These are phyloP conservation scores for Subanguina moxae DNA, from an alignment of 1,140 invertebrate species.

Conservation along the genomic window DNA sequence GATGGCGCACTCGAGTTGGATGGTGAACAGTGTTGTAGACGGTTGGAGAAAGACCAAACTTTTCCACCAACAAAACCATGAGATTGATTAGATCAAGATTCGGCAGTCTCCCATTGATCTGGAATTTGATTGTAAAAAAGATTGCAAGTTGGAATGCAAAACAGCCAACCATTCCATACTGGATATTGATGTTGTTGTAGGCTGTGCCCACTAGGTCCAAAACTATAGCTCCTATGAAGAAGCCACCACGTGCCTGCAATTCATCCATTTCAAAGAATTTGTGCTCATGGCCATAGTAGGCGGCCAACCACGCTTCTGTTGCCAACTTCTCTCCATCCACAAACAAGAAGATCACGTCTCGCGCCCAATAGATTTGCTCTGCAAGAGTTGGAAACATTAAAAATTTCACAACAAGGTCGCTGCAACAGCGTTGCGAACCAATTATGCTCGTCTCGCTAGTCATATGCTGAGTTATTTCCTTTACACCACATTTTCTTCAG, in stretches of 20 bases:
- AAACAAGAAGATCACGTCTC: slow-evolving; percentile 44
- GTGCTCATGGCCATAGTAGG: slow-evolving; percentile 32
- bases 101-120: slow-evolving; percentile 45
- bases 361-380: slow-evolving; percentile 42
- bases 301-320: slow-evolving; percentile 34
- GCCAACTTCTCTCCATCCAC: slow-evolving; percentile 37
- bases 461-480: too few relatives aligned
- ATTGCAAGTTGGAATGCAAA: too few relatives aligned
- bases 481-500: too few relatives aligned
- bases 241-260: slow-evolving; percentile 30
- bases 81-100: slow-evolving; percentile 47
- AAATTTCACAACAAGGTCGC: too few relatives aligned
- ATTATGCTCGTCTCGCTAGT: too few relatives aligned
- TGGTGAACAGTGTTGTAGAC: slow-evolving; percentile 18
- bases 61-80: slow-evolving; percentile 39
- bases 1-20: not conserved
- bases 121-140: slow-evolving; percentile 9
- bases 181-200: slow-evolving; percentile 30
- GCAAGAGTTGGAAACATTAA: slow-evolving; percentile 22
- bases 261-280: slow-evolving; percentile 13
- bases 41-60: slow-evolving; percentile 21
- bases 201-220: slow-evolving; percentile 29
- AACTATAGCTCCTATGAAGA: slow-evolving; percentile 40
- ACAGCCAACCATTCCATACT: slow-evolving; percentile 39
- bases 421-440: too few relatives aligned